Base-by-base conservation (phyloP, 2,797 vertebrate species). In the Macropodus opercularis region DNA sequence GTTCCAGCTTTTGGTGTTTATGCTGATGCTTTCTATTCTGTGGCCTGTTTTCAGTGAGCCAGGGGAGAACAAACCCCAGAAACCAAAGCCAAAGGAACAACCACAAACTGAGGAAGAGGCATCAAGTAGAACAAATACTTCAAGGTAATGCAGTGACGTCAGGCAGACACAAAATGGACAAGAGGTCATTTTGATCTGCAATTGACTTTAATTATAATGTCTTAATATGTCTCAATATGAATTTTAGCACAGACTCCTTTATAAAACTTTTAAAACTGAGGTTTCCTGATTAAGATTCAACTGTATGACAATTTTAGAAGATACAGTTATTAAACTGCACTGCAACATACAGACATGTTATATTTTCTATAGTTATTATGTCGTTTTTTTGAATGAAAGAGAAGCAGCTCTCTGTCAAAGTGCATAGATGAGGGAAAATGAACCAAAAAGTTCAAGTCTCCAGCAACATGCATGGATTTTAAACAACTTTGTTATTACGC, bases 11-110 rank as follows among this genome's bases (percentile, higher is more conserved):
- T 46, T 14, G 4, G 2, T 41, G n/a, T 32, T 19, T 9, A 42
- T 10, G 21, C 13, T 27, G 6, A 40, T 32, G 3, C 8, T 66
- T 68, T 52, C 9, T 8, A 13, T 34, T 39, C 23, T 72, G 24
- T 55, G 2, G 5, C 56, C 13, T 40, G 15, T 69, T 73, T 78
- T 54, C 69, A 99, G 97, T 12, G 97, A 98, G 60, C 93, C 96
- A 0, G 94, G 88, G 0, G 96, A 97, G 6, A 92, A 93, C 12
- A 93, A 93, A 69, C 93, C 95, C 8, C 79, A 88, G 17, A 89
- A 90, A 56, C 83, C 93, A 14, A 92, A 94, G 0, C 85, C 92
- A 10, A 95, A 94, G 50, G 93, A 95, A 44, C 77, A 0, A 27
- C 75, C 0, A 0, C 93, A 75, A 89, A 61, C 79, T 0, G 93